Evolutionary conservation across 2,797 vertebrate genomes (phyloP), one percentile per base, ranked within the genome.

Genomic region (Peromyscus aztecus): DNA sequence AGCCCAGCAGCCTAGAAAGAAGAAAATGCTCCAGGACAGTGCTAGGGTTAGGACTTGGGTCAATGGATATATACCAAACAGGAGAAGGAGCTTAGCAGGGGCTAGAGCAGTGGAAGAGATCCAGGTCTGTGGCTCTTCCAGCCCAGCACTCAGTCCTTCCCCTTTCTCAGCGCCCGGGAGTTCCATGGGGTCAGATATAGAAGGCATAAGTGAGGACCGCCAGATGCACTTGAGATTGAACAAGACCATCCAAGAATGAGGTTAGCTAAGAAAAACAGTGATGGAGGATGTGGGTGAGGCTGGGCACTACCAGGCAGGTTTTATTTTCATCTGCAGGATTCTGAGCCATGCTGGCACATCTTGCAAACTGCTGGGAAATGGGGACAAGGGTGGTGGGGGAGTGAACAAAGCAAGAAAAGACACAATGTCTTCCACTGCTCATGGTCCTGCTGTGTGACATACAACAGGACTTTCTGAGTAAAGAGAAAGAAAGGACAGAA

Each of bases 401-500:
- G 43, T n/a, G 76, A 80, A 59, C 55, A 81, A 37, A 95, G 43
- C 55, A 29, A 43, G 63, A 87, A 78, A 86, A 80, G 63, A 81
- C n/a, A 55, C 12, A 63, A 12, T 21, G 34, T n/a, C 73, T 91
- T 37, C 63, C 21, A 5, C 4, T 61, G 31, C 34, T 49, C 52
- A 52, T 11, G 21, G 7, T 37, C 73, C 46, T 46, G 40, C 84
- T 52, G 43, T 14, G 7, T 2, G 67, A 17, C 2, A 7, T 8
- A 21, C 21, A 43, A 3, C n/a, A 75, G 83, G 24, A 34, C 12
- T 11, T 49, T 17, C 17, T 27, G 21, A 67, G 34, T 27, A 16
- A 29, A 81, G 34, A 81, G 21, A 49, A 37, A 57, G 63, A 40
- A 95, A 21, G 76, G n/a, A 63, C 27, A 76, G 84, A 92, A 97